phyloP scores from a whole-genome alignment of 2,888 invertebrate species.

The Lithophane leautieri region DNA sequence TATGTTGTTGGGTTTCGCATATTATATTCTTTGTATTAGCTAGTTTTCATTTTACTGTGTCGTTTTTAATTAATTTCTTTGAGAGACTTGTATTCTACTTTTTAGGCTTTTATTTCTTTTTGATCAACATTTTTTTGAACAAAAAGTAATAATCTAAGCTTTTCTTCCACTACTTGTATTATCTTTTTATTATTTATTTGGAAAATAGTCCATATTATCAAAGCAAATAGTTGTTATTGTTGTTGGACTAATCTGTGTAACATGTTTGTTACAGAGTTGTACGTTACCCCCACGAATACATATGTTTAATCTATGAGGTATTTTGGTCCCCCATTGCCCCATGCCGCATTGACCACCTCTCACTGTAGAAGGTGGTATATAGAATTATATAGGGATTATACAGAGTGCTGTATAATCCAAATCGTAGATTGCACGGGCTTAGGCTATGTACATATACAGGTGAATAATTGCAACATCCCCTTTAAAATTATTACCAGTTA shows the following conservation, averaged over 20 bases:
- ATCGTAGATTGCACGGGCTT: neutral
- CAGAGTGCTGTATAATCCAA: neutral
- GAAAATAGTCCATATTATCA: neutral
- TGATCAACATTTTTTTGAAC: neutral
- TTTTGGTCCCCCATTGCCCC: neutral
- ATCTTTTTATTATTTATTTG: neutral
- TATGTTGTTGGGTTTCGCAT: slow-evolving; percentile 21
- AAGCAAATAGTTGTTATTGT: neutral
- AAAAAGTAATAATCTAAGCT: neutral
- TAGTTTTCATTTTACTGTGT: neutral
- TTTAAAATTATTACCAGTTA: neutral
- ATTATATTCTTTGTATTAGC: neutral
- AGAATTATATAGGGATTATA: no score
- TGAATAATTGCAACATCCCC: slow-evolving; percentile 14
- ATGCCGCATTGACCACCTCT: neutral
- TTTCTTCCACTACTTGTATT: neutral
- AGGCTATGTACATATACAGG: neutral
- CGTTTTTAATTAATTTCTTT: neutral
- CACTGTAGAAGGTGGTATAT: no score
- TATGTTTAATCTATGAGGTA: neutral
- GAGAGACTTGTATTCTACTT: neutral
- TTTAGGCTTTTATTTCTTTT: neutral
- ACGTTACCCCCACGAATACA: neutral
- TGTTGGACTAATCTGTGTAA: neutral
- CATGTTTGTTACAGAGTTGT: neutral